Evolutionary conservation across 2,113 vertebrate genomes (phyloP).

Genomic region (Toxotes jaculatrix): DNA sequence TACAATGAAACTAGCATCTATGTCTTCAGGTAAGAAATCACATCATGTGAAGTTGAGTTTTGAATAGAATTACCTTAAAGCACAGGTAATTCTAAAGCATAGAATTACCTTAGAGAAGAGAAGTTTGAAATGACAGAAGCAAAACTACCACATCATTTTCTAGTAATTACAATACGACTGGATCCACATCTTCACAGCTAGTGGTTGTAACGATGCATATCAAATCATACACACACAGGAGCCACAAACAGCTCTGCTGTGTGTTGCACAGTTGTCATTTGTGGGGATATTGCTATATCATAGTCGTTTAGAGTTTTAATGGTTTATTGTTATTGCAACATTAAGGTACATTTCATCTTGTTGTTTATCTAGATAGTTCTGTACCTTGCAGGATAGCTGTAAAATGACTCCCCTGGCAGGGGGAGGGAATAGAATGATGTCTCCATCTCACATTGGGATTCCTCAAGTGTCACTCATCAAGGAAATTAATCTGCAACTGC

Average conservation of each 20-base stretch:
- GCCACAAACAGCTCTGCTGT: not conserved
- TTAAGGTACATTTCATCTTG: no score
- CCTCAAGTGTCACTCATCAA: conserved; percentile 9
- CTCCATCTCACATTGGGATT: not conserved
- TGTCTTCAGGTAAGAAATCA: not conserved
- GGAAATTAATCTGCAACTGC: conserved; percentile 10
- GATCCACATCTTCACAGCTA: no score
- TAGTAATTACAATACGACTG: not conserved
- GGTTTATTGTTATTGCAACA: no score
- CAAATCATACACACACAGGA: no score
- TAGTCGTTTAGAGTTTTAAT: no score
- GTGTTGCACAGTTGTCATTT: no score
- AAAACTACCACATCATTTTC: not conserved
- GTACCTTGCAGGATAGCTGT: no score
- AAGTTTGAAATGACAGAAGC: not conserved
- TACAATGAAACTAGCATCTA: not conserved
- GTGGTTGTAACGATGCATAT: not conserved
- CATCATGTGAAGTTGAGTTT: not conserved
- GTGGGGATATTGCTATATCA: no score
- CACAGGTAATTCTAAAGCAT: not conserved
- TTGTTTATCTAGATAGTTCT: no score
- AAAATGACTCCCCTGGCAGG: no score
- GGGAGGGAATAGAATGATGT: not conserved
- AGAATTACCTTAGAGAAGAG: not conserved
- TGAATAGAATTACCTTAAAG: not conserved